Base-by-base conservation (phyloP, 2,888 invertebrate genomes). In the Tetranychus truncatus region DNA sequence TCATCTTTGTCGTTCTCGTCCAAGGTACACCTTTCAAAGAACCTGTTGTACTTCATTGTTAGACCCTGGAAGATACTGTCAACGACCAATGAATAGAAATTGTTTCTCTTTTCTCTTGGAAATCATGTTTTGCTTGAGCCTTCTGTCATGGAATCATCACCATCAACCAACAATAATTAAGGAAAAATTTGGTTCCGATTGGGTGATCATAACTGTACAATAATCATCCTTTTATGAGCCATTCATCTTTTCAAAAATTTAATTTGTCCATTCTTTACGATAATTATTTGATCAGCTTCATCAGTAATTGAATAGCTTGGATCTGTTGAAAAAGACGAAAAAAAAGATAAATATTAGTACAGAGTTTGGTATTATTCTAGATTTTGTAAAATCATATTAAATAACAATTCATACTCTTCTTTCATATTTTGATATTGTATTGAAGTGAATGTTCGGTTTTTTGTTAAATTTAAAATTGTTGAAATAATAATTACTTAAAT, bases 21-120 rank as follows among this genome's bases (percentile, higher is more conserved):
- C 55, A 55, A 15, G 9, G 55, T 55, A 55, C 9, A 15, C 55
- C 55, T 15, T 55, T 55, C 55, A 55, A 55, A 15, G 55, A 15
- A 55, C 55, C 15, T 55, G 55, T 55, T 55, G 55, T 55, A 15
- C 15, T 55, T 55, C 9, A 55, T 15, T 15, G 55, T 55, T 15
- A 55, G 55, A 55, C 9, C 15, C 15, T 9, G 15, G 55, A 55
- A 55, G 9, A 55, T 55, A 15, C 55, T 55, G 55, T 55, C 55
- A 55, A 55, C 55, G 55, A 55, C 55, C 55, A 55, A 55, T 55
- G 55, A 55, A 55, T 55, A 55, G 55, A 55, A 55, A 55, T 55
- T 15, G 55, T 55, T 55, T 34, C 34, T 34, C 24, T 34, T 34
- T 34, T 34, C 34, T 34, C 34, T 34, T 34, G 34, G 34, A 55